A percentile compares a stretch with the other conserved stretches of the same genome.
phyloP scores from a whole-genome alignment of 2,888 invertebrate genomes.

The Deilephila porcellus region DNA sequence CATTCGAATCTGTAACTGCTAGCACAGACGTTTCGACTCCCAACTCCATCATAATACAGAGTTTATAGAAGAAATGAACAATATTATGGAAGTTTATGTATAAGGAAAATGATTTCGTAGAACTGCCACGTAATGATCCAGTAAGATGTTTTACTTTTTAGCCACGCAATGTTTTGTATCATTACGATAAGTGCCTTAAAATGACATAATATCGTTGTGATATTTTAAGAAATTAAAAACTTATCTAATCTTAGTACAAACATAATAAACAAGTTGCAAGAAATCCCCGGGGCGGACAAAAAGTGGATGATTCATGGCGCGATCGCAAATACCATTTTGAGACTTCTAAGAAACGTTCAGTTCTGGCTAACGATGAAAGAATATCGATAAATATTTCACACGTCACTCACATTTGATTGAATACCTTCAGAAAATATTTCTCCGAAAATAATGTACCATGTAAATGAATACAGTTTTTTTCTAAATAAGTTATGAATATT shows the following conservation, averaged over 20 bases:
- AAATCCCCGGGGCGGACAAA: slow-evolving; percentile 36
- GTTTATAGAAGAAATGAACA: background rate
- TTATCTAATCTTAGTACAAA: slow-evolving; percentile 21
- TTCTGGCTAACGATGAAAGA: slow-evolving; percentile 20
- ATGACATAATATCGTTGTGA: slow-evolving; percentile 13
- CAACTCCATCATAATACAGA: background rate
- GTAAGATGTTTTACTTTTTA: background rate
- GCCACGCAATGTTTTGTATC: background rate
- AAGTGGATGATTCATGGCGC: slow-evolving; percentile 40
- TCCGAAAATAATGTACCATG: background rate
- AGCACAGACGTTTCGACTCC: background rate
- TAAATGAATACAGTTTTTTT: too few species aligned
- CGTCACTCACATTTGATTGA: background rate
- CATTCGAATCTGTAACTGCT: background rate
- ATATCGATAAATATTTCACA: slow-evolving; percentile 8
- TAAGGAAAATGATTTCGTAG: background rate
- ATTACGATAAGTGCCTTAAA: slow-evolving; percentile 26
- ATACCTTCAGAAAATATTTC: background rate
- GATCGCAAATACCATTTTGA: slow-evolving; percentile 30
- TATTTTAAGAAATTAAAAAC: slow-evolving; percentile 7
- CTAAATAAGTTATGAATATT: too few species aligned
- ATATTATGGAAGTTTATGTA: background rate
- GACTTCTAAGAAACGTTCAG: slow-evolving; percentile 33
- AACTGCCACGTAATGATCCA: background rate
- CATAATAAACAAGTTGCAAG: slow-evolving; percentile 22